Percentiles rank a stretch among this genome's conserved stretches.
Evolutionary conservation across 2,888 invertebrate species (phyloP).

Genomic region (Drosophila neonasuta): DNA sequence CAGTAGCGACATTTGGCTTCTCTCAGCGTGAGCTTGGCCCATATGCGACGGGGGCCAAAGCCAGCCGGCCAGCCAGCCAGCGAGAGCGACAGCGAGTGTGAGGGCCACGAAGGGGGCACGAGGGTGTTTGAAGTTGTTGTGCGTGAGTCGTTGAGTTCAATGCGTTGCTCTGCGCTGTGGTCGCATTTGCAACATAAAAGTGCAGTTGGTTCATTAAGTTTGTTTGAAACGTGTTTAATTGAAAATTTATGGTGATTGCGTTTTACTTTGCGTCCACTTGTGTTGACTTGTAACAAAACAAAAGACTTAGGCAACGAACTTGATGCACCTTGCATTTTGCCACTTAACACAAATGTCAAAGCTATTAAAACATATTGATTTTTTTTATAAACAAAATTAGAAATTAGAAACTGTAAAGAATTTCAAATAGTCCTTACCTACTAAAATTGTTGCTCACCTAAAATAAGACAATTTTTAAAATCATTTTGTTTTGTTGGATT

Average conservation of each 20-base stretch:
- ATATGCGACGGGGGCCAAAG: slow-evolving; percentile 9
- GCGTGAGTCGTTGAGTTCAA: slow-evolving; percentile 58
- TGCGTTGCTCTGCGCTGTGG: slow-evolving; percentile 49
- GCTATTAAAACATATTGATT: no score
- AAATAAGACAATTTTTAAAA: no score
- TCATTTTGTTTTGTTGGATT: no score
- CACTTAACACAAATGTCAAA: not conserved
- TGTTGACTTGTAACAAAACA: slow-evolving; percentile 58
- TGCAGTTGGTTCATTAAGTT: slow-evolving; percentile 59
- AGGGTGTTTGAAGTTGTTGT: not conserved
- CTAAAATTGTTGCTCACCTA: no score
- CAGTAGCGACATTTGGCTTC: slow-evolving; percentile 29
- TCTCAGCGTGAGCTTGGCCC: slow-evolving; percentile 23
- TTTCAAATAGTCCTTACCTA: no score
- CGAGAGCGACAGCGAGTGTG: not conserved
- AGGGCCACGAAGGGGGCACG: slow-evolving; percentile 10
- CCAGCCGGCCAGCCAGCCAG: not conserved
- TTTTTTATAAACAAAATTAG: no score
- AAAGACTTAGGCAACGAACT: slow-evolving; percentile 78
- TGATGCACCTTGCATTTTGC: slow-evolving; percentile 25
- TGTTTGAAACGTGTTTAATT: slow-evolving; percentile 54
- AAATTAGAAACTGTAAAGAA: no score
- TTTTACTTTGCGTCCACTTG: slow-evolving; percentile 31
- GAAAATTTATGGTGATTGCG: slow-evolving; percentile 35
- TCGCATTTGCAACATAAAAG: slow-evolving; percentile 51